These are phyloP conservation scores for Hylia prasina DNA, from an alignment of 2,113 vertebrate genomes.

Conservation along the genomic window DNA sequence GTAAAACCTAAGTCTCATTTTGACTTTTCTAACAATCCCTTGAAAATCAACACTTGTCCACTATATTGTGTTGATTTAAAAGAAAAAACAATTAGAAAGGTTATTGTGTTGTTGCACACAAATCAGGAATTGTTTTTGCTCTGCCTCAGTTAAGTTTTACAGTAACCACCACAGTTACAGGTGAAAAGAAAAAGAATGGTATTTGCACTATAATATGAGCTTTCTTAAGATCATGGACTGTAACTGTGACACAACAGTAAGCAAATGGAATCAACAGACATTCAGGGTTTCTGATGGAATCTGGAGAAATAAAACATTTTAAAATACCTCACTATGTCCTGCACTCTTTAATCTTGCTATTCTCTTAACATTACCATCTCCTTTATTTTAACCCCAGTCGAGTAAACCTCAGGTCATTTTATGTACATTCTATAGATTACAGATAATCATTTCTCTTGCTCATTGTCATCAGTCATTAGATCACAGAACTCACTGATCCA, in stretches of 20 bases:
- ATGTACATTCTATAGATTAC: neutral
- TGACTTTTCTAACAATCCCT: neutral
- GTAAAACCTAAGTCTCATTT: neutral
- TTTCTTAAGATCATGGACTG: neutral
- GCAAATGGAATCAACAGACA: neutral
- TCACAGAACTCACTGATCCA: neutral
- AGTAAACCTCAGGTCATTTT: conserved; percentile 7
- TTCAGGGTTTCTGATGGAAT: neutral
- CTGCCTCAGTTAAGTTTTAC: neutral
- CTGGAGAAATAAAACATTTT: neutral
- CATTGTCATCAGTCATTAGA: neutral
- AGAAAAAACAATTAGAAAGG: neutral
- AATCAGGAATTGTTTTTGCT: neutral
- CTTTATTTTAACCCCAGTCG: neutral
- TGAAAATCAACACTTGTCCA: neutral
- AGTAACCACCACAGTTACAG: neutral
- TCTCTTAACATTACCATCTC: conserved; percentile 25
- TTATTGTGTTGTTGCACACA: neutral
- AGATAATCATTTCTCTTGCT: conserved; percentile 37
- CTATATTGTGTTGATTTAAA: neutral
- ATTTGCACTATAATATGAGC: neutral
- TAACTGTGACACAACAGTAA: neutral
- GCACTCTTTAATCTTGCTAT: conserved; percentile 24
- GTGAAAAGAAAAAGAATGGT: neutral
- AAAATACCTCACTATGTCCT: neutral